These are phyloP conservation scores for Lophotriccus pileatus DNA, from an alignment of 2,797 vertebrate genomes.

Conservation along the genomic window DNA sequence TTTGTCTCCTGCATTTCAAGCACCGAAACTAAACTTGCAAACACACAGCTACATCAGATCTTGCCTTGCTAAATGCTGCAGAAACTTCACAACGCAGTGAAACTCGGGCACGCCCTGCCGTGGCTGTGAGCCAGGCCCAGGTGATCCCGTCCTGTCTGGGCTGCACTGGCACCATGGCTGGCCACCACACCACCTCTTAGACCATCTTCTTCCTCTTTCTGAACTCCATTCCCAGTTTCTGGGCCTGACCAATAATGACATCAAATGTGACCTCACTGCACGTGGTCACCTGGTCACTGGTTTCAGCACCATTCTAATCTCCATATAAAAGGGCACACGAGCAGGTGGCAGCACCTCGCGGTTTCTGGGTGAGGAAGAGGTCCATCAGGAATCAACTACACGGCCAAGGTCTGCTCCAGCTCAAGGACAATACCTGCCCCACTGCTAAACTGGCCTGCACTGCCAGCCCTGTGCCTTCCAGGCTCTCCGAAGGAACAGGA, in stretches of 20 bases:
- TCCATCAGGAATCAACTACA: not conserved
- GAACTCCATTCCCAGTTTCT: not conserved
- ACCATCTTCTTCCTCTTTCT: not conserved
- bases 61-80: not conserved
- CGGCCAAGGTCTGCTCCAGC: not conserved
- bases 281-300: not conserved
- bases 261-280: not conserved
- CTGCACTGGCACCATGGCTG: not conserved
- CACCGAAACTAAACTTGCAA: constrained; percentile 4
- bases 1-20: constrained; percentile 4
- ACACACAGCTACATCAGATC: not conserved
- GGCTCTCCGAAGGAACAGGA: not conserved
- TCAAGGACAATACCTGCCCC: not conserved
- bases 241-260: not conserved
- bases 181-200: not conserved
- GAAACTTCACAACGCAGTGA: not conserved
- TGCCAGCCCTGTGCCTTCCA: not conserved
- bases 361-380: not conserved
- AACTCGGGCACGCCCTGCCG: not conserved
- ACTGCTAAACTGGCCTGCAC: rapidly evolving
- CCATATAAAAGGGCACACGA: rapidly evolving
- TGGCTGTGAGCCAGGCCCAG: not conserved
- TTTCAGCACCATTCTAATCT: not conserved
- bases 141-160: not conserved
- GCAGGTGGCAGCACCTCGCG: not conserved